phyloP scores from a whole-genome alignment of 2,888 invertebrate species.

The Dryocosmus kuriphilus region DNA sequence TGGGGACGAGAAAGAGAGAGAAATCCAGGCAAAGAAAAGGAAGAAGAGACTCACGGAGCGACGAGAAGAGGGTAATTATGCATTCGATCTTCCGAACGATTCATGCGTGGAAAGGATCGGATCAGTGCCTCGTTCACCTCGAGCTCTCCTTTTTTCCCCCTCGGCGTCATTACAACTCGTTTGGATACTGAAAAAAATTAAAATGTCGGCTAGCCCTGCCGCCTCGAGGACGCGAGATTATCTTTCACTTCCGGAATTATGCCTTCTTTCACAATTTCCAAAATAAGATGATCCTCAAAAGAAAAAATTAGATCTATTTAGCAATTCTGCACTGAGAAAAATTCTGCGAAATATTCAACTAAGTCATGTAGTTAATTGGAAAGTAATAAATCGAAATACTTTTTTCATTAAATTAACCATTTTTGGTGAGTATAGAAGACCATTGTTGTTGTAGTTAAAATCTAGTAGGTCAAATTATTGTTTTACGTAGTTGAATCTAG shows the following conservation, averaged over 20 bases:
- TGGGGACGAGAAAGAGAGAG: not conserved
- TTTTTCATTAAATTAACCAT: too few relatives aligned
- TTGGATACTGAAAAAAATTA: constrained; percentile 18
- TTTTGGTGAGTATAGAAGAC: too few relatives aligned
- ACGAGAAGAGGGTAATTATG: constrained; percentile 55
- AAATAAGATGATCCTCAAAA: too few relatives aligned
- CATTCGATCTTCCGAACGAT: constrained; percentile 61
- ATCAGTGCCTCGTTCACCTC: constrained; percentile 48
- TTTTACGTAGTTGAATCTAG: too few relatives aligned
- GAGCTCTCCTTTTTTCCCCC: constrained; percentile 29
- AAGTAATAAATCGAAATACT: too few relatives aligned
- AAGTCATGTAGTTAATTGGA: too few relatives aligned
- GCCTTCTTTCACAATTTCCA: not conserved
- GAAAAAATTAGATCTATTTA: too few relatives aligned
- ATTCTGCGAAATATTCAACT: too few relatives aligned
- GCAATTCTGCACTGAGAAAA: too few relatives aligned
- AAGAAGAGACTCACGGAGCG: not conserved
- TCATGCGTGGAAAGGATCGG: constrained; percentile 57
- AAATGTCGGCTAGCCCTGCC: constrained; percentile 11
- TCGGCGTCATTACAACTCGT: constrained; percentile 21
- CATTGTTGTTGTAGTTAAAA: too few relatives aligned
- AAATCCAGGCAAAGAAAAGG: not conserved
- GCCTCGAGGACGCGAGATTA: constrained; percentile 16
- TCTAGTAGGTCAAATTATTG: too few relatives aligned
- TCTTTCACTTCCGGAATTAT: constrained; percentile 25